Evolutionary conservation across 2,113 vertebrate genomes (phyloP).

Genomic region (Heterotis niloticus): DNA sequence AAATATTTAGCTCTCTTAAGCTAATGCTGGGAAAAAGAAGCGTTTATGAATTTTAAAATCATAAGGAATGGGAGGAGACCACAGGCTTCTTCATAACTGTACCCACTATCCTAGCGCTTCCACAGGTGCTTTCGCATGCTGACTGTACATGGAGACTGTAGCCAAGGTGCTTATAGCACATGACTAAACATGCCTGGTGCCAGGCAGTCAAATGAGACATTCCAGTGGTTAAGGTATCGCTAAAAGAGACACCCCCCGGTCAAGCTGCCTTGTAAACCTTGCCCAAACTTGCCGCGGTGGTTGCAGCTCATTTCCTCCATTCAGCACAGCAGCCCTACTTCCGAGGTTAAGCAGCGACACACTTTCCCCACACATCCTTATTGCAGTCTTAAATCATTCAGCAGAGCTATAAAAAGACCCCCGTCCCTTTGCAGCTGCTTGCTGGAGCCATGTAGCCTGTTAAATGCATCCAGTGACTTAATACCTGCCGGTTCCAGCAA

Average conservation of each 20-base stretch:
- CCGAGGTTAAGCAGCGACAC: neutral
- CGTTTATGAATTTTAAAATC: too few species aligned
- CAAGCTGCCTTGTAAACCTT: too few species aligned
- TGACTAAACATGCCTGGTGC: neutral
- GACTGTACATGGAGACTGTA: too few species aligned
- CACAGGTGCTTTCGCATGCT: too few species aligned
- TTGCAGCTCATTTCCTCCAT: neutral
- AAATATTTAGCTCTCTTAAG: too few species aligned
- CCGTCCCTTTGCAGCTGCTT: conserved; percentile 54
- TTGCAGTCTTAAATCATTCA: conserved; percentile 31
- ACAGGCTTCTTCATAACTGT: too few species aligned
- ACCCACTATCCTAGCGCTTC: too few species aligned
- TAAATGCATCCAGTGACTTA: neutral
- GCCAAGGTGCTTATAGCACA: neutral
- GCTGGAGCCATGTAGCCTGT: conserved; percentile 33
- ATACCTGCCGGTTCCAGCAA: neutral
- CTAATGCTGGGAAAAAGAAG: too few species aligned
- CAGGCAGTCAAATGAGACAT: neutral
- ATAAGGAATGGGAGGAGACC: too few species aligned
- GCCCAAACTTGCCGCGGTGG: neutral
- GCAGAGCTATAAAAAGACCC: conserved; percentile 63
- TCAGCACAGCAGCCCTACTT: neutral
- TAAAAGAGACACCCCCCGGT: neutral
- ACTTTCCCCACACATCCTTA: neutral
- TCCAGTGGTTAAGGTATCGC: neutral